Conservation (phyloP, 2,888 invertebrate genomes). For the Sphaerophoria rueppellii region DNA sequence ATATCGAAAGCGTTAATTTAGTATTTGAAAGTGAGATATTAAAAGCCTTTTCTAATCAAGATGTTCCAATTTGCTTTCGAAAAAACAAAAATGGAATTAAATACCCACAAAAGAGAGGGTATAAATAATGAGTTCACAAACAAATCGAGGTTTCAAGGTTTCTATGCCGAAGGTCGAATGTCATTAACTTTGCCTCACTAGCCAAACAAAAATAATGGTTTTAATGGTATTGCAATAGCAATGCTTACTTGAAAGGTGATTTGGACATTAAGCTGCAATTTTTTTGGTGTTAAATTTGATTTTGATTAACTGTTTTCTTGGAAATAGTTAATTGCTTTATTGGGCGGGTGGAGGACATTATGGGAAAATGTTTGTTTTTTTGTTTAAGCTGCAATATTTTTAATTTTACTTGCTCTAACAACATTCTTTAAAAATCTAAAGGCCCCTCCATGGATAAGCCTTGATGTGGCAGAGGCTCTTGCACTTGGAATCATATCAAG, state of each 20-base stretch:
- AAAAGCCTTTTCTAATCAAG: constrained; percentile 19
- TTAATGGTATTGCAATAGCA: not conserved
- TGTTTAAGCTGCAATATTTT: too few relatives aligned
- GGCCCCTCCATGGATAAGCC: too few relatives aligned
- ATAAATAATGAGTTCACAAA: not conserved
- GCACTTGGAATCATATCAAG: too few relatives aligned
- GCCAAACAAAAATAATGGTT: not conserved
- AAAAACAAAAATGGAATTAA: not conserved
- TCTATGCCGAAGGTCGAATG: not conserved
- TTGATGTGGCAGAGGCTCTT: too few relatives aligned
- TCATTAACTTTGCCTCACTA: not conserved
- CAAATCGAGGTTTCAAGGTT: constrained; percentile 23
- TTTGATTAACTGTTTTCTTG: too few relatives aligned
- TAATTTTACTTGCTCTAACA: too few relatives aligned
- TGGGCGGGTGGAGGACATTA: too few relatives aligned
- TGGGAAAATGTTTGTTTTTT: too few relatives aligned
- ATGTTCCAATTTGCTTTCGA: not conserved
- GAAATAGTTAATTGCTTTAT: too few relatives aligned
- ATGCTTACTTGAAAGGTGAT: not conserved
- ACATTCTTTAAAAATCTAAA: too few relatives aligned
- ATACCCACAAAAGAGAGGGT: not conserved
- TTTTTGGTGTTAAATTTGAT: too few relatives aligned
- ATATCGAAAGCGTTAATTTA: not conserved
- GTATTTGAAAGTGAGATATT: constrained; percentile 19
- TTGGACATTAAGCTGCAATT: too few relatives aligned